A percentile compares a stretch with the other conserved stretches of the same genome.
Evolutionary conservation across 2,888 invertebrate species (phyloP).

Genomic region (Noctua comes): DNA sequence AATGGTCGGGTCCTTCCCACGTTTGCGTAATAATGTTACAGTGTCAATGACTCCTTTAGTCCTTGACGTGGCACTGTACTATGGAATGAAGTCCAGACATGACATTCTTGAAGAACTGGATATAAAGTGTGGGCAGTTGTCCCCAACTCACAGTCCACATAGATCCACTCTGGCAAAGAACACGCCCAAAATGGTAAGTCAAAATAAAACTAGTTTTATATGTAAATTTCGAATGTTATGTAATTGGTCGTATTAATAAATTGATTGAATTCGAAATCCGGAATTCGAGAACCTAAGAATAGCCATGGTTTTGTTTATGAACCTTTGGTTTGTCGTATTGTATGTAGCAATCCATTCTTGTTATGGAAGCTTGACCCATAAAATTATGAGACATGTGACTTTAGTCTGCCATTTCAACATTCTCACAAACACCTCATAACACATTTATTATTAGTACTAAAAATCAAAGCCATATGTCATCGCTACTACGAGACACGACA

Average conservation of each 20-base stretch:
- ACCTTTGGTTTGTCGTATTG: constrained; percentile 4
- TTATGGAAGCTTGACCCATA: constrained; percentile 16
- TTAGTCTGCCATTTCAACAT: constrained; percentile 1
- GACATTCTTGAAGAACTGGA: constrained; percentile 87
- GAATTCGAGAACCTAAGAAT: constrained; percentile 40
- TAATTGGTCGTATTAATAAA: constrained; percentile 47
- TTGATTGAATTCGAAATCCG: constrained; percentile 36
- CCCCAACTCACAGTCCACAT: constrained; percentile 80
- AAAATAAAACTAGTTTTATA: constrained; percentile 71
- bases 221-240: constrained; percentile 53
- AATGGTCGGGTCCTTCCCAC: constrained; percentile 56
- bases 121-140: constrained; percentile 85
- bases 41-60: constrained; percentile 81
- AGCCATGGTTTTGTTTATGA: constrained; percentile 9
- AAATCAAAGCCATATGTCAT: background rate
- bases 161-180: constrained; percentile 78
- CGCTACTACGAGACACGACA: background rate
- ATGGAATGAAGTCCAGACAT: constrained; percentile 88
- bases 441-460: constrained; percentile 21
- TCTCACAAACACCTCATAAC: background rate
- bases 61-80: constrained; percentile 81
- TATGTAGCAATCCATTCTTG: constrained; percentile 23
- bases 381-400: background rate
- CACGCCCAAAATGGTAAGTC: constrained; percentile 84
- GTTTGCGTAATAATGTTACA: constrained; percentile 71